A percentile compares a stretch with the other conserved stretches of the same genome.
These are phyloP conservation scores for Scopus umbretta DNA, from an alignment of 2,113 vertebrate genomes.

Conservation along the genomic window DNA sequence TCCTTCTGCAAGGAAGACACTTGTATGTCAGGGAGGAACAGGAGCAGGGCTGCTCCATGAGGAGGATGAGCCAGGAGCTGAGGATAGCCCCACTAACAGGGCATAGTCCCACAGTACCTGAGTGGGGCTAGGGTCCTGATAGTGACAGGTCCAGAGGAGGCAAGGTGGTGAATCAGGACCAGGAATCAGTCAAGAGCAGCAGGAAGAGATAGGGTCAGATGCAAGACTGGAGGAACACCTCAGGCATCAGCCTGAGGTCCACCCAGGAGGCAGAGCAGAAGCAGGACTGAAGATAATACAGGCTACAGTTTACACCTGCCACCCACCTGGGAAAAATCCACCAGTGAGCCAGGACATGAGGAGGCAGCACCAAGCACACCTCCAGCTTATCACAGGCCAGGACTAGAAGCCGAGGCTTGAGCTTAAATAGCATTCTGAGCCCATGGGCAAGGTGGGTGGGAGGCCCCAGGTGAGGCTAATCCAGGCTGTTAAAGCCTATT, in stretches of 20 bases:
- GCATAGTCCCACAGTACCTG: neutral
- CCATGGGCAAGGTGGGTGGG: no score
- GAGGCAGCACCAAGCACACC: fast-evolving
- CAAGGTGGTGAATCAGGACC: neutral
- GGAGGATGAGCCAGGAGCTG: neutral
- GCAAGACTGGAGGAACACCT: neutral
- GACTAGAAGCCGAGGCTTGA: neutral
- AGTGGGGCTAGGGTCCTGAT: neutral
- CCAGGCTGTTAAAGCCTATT: neutral
- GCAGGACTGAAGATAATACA: neutral
- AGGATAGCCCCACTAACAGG: neutral
- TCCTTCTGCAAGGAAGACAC: neutral
- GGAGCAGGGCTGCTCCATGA: neutral
- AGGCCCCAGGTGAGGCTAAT: neutral
- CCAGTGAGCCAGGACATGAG: fast-evolving
- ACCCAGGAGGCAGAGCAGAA: neutral
- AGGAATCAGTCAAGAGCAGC: neutral
- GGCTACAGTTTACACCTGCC: neutral
- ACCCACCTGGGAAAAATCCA: neutral
- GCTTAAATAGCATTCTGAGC: neutral
- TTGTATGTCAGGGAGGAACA: neutral
- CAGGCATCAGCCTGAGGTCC: neutral
- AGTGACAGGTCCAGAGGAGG: neutral
- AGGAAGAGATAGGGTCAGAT: neutral
- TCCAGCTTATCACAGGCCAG: neutral